A percentile compares a stretch with the other conserved stretches of the same genome.
These are phyloP conservation scores for Schizaphis graminum DNA, from an alignment of 2,888 invertebrate species.

Conservation along the genomic window DNA sequence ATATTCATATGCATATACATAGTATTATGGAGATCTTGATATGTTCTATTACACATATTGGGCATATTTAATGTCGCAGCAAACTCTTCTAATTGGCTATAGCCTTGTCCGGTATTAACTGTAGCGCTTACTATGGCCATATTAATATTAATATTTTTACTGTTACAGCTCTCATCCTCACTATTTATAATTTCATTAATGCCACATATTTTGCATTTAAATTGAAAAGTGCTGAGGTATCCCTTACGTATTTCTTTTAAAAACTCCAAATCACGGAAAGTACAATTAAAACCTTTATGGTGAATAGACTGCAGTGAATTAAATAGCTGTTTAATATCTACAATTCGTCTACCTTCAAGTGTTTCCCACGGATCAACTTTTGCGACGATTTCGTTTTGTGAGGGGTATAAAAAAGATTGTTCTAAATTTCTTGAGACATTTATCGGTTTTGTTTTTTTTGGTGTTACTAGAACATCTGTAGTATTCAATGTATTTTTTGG, in stretches of 20 bases:
- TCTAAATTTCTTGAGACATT: too few species aligned
- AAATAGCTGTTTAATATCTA: background rate
- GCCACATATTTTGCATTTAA: background rate
- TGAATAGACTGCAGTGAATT: background rate
- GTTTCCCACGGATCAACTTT: background rate
- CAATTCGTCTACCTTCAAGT: conserved; percentile 6
- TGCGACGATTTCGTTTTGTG: too few species aligned
- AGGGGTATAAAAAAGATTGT: too few species aligned
- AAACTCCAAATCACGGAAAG: background rate
- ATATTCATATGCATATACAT: background rate
- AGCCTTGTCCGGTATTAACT: conserved; percentile 18
- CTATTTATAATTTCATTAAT: background rate
- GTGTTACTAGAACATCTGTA: too few species aligned
- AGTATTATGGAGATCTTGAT: conserved; percentile 5
- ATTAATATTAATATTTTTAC: background rate
- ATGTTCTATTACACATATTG: conserved; percentile 6
- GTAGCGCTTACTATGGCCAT: conserved; percentile 1
- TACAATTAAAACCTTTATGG: background rate
- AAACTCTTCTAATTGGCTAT: background rate
- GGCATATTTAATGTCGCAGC: background rate
- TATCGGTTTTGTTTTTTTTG: too few species aligned
- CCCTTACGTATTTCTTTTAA: background rate
- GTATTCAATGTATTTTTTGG: too few species aligned
- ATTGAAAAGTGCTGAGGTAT: background rate
- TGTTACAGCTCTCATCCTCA: background rate